Evolutionary conservation across 2,797 vertebrate genomes (phyloP).

Genomic region (Tolypeutes matacus): DNA sequence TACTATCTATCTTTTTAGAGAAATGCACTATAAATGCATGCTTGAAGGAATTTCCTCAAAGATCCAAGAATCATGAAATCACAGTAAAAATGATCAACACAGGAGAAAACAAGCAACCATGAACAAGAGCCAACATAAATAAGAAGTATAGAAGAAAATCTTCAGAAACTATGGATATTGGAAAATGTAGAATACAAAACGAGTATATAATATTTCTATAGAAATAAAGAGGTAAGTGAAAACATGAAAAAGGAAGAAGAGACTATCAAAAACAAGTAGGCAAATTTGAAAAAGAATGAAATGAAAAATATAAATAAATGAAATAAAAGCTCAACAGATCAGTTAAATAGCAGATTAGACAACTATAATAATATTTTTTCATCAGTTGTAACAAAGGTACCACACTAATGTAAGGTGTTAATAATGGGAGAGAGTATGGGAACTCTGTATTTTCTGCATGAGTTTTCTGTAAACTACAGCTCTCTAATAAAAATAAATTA

Average conservation of each 20-base stretch:
- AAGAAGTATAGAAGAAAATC: neutral
- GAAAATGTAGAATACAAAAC: neutral
- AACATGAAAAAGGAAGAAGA: neutral
- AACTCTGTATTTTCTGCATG: too few relatives aligned
- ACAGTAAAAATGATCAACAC: slow-evolving; percentile 47
- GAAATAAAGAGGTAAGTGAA: neutral
- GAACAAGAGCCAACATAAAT: slow-evolving; percentile 20
- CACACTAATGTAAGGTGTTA: too few relatives aligned
- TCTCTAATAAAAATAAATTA: too few relatives aligned
- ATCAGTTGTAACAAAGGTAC: too few relatives aligned
- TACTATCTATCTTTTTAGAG: neutral
- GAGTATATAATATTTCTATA: neutral
- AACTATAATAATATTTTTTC: too few relatives aligned
- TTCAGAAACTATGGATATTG: neutral
- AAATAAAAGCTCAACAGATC: neutral
- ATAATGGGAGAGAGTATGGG: too few relatives aligned
- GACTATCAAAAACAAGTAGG: neutral
- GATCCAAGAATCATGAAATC: neutral
- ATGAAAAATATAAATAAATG: neutral
- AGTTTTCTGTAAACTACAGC: too few relatives aligned
- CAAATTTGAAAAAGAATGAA: neutral
- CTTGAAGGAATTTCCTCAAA: slow-evolving; percentile 41
- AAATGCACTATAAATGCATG: slow-evolving; percentile 33
- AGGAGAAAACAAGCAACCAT: slow-evolving; percentile 10
- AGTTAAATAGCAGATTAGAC: neutral